A percentile compares a stretch with the other conserved stretches of the same genome.
These are phyloP conservation scores for Phenganax marumi DNA, from an alignment of 92 coral and sea anemone genomes.

Conservation along the genomic window DNA sequence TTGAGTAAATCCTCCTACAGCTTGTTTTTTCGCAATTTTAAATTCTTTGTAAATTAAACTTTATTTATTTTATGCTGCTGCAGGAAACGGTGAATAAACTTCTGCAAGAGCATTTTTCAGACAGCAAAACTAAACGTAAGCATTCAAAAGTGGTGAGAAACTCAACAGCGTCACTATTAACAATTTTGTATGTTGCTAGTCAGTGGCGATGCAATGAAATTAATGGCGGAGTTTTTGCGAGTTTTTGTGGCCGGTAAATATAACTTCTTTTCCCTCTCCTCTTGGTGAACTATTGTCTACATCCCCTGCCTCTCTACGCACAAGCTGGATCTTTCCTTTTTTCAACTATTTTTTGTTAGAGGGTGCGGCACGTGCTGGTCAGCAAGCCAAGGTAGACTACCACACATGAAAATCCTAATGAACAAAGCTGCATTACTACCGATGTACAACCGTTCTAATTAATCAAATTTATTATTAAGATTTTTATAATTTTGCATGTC, in stretches of 20 bases:
- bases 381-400: conserved; percentile 68
- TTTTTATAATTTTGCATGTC: no score
- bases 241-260: conserved; percentile 78
- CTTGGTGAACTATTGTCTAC: no score
- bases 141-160: not conserved
- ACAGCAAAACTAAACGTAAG: conserved; percentile 86
- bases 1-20: no score
- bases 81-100: conserved; percentile 87
- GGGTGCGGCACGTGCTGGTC: conserved; percentile 77
- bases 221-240: conserved; percentile 82
- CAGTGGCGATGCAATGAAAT: conserved; percentile 67
- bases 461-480: no score
- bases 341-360: conserved; percentile 38
- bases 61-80: no score
- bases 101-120: conserved; percentile 70
- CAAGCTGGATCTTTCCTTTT: not conserved
- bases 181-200: conserved; percentile 44
- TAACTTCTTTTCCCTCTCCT: no score
- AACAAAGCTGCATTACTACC: no score
- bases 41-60: no score
- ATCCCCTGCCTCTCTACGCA: no score
- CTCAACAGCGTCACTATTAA: not conserved
- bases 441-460: no score
- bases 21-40: no score
- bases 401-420: not conserved